Conservation (phyloP, 37 sponge, comb jelly and placozoan species). For the Spongilla lacustris region DNA sequence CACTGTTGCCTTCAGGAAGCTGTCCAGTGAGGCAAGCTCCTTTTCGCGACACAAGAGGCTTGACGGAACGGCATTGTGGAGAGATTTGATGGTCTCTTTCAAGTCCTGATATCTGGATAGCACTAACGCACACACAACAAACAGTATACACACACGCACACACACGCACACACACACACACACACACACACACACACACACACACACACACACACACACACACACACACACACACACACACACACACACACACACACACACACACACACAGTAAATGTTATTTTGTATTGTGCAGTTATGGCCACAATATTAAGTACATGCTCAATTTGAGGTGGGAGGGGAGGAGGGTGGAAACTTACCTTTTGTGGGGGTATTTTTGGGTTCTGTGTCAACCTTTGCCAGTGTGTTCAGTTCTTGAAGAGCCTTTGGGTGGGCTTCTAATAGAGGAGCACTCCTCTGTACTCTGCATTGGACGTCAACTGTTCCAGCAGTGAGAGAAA, state of each 20-base stretch:
- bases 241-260: too few species aligned
- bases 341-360: neutral
- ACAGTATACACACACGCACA: too few species aligned
- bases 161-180: too few species aligned
- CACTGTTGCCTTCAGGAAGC: constrained; percentile 59
- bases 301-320: too few species aligned
- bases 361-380: neutral
- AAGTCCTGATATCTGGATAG: neutral
- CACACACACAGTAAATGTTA: too few species aligned
- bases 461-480: neutral
- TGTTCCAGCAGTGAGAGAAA: neutral
- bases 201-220: too few species aligned
- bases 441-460: neutral
- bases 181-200: too few species aligned
- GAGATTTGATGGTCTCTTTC: constrained; percentile 35
- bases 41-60: constrained; percentile 60
- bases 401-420: neutral
- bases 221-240: too few species aligned
- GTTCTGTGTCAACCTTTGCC: neutral
- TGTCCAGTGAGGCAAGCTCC: constrained; percentile 45
- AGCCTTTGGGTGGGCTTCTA: neutral
- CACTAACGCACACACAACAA: neutral
- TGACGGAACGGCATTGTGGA: constrained; percentile 32
- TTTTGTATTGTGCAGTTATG: too few species aligned
- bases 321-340: too few species aligned